A percentile compares a stretch with the other conserved stretches of the same genome.
These are phyloP conservation scores for Rachycentron canadum DNA, from an alignment of 2,797 vertebrate species.

Conservation along the genomic window DNA sequence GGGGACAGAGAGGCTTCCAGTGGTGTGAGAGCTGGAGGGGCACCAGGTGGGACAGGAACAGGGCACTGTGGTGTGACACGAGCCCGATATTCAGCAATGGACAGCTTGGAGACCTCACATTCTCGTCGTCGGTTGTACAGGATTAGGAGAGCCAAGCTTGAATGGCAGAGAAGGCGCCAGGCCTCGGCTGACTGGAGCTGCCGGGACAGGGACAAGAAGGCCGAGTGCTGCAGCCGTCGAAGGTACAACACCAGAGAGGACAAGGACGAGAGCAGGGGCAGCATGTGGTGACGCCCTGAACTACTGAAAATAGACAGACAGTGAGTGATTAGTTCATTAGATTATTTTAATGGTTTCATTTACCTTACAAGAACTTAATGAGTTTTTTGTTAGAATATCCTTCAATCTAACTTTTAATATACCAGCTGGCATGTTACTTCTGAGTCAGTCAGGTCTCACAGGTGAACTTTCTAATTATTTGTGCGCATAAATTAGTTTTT, in stretches of 20 bases:
- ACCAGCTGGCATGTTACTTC: not conserved
- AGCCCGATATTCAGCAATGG: conserved; percentile 81
- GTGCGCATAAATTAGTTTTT: not conserved
- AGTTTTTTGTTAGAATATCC: not conserved
- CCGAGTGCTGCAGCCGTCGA: conserved; percentile 86
- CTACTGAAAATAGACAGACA: conserved; percentile 48
- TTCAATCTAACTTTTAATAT: not conserved
- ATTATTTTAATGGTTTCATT: not conserved
- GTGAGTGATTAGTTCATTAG: not conserved
- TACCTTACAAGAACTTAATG: too few species aligned
- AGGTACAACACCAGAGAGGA: conserved; percentile 87
- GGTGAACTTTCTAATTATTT: not conserved
- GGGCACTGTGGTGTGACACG: conserved; percentile 83
- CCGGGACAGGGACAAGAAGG: conserved; percentile 85
- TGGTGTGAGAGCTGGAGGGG: conserved; percentile 82
- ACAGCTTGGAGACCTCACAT: conserved; percentile 88
- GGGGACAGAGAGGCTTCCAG: conserved; percentile 87
- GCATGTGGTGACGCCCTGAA: conserved; percentile 84
- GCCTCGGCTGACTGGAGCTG: conserved; percentile 86
- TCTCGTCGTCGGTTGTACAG: conserved; percentile 87
- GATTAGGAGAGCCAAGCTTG: conserved; percentile 87
- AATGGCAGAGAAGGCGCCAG: conserved; percentile 89
- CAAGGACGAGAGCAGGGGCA: conserved; percentile 86
- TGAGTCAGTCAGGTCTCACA: too few species aligned
- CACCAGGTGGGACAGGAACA: conserved; percentile 71